Evolutionary conservation across 2,888 invertebrate genomes (phyloP).

Genomic region (Meiosimyza platycephala): DNA sequence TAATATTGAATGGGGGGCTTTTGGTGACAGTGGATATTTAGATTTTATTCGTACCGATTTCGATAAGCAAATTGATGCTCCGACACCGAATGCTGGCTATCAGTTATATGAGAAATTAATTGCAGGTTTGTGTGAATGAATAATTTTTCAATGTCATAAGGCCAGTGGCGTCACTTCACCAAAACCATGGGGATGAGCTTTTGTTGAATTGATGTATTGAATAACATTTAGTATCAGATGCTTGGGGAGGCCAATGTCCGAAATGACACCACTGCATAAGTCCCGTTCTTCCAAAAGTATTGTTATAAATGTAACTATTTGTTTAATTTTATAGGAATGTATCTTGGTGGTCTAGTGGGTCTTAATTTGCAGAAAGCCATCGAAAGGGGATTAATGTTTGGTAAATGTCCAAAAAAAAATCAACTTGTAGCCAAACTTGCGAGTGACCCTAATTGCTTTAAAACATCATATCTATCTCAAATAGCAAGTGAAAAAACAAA

Average conservation of each 20-base stretch:
- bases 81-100: slow-evolving; percentile 82
- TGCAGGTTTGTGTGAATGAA: slow-evolving; percentile 74
- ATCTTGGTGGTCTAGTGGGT: slow-evolving; percentile 94
- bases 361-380: slow-evolving; percentile 83
- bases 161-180: too few species aligned
- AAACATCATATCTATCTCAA: slow-evolving; percentile 95
- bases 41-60: slow-evolving; percentile 86
- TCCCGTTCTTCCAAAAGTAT: too few species aligned
- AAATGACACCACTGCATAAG: too few species aligned
- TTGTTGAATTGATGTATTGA: too few species aligned
- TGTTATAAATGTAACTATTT: not conserved
- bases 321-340: slow-evolving; percentile 84
- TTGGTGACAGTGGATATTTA: slow-evolving; percentile 88
- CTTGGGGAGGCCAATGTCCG: too few species aligned
- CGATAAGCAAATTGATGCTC: slow-evolving; percentile 81
- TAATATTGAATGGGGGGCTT: slow-evolving; percentile 97
- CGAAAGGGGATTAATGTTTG: slow-evolving; percentile 70
- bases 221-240: too few species aligned
- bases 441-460: slow-evolving; percentile 70
- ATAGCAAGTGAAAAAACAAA: slow-evolving; percentile 88
- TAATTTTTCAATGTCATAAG: too few species aligned
- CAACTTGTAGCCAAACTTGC: slow-evolving; percentile 45
- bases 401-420: slow-evolving; percentile 51
- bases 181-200: too few species aligned
- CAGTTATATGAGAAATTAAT: slow-evolving; percentile 97